phyloP scores from a whole-genome alignment of 2,888 invertebrate species.

The Lasioglossum villosulum region DNA sequence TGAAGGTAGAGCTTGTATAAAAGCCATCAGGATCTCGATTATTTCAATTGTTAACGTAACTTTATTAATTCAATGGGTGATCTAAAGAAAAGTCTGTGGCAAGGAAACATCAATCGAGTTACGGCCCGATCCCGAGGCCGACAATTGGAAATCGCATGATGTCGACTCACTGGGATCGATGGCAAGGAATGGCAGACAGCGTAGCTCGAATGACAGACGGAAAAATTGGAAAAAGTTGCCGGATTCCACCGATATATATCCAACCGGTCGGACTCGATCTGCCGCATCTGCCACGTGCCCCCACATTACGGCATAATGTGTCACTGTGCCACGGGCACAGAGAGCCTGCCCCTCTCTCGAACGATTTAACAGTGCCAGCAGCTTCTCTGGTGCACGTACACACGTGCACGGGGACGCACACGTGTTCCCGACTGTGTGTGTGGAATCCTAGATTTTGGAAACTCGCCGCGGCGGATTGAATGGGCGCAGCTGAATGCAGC shows the following conservation, averaged over 20 bases:
- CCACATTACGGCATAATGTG: slow-evolving; percentile 83
- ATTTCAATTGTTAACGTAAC: too few species aligned
- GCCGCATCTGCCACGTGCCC: slow-evolving; percentile 83
- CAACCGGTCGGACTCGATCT: slow-evolving; percentile 71
- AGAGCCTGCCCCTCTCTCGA: slow-evolving; percentile 20
- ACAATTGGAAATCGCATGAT: background rate
- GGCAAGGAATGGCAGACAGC: slow-evolving; percentile 7
- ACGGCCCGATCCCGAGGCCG: background rate
- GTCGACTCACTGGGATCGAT: slow-evolving; percentile 37
- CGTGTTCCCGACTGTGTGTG: slow-evolving; percentile 48
- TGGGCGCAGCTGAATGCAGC: slow-evolving; percentile 81
- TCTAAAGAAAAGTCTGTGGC: background rate
- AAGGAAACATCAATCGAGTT: background rate
- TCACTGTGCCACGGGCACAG: slow-evolving; percentile 81
- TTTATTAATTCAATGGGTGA: too few species aligned
- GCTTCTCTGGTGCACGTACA: slow-evolving; percentile 51
- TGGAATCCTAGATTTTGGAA: slow-evolving; percentile 83
- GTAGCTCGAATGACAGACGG: slow-evolving; percentile 8
- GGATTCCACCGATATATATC: slow-evolving; percentile 59
- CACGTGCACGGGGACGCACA: slow-evolving; percentile 26
- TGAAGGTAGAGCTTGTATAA: too few species aligned
- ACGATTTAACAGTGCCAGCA: slow-evolving; percentile 67
- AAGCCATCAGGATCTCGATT: too few species aligned
- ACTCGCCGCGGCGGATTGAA: slow-evolving; percentile 74
- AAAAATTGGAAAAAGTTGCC: slow-evolving; percentile 48